Percentiles rank a stretch among this genome's conserved stretches.
These are phyloP conservation scores for Sinocyclocheilus maitianheensis DNA, from an alignment of 2,113 vertebrate genomes.

Conservation along the genomic window DNA sequence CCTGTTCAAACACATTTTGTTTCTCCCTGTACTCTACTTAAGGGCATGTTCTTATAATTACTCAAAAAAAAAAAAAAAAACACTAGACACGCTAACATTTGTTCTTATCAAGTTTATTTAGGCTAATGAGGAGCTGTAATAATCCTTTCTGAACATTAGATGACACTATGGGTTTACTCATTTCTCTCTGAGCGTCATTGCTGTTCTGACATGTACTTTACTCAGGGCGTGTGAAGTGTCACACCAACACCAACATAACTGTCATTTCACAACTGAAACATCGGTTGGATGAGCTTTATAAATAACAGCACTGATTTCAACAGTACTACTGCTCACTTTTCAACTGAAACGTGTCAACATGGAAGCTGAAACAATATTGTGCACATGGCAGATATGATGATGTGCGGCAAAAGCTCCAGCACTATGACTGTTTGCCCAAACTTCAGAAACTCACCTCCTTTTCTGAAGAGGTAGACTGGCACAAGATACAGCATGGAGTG, in stretches of 20 bases:
- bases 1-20: background rate
- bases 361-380: background rate
- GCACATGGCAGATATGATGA: background rate
- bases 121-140: background rate
- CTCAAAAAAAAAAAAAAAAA: background rate
- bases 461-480: conserved; percentile 92
- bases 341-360: background rate
- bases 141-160: conserved; percentile 46
- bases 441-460: conserved; percentile 85
- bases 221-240: background rate
- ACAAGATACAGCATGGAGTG: conserved; percentile 97
- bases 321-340: background rate
- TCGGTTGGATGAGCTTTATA: background rate
- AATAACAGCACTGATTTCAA: conserved; percentile 1
- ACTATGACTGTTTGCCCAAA: background rate
- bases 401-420: background rate
- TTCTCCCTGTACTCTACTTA: background rate
- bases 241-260: background rate
- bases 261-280: background rate
- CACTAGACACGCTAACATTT: background rate
- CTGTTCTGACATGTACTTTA: background rate
- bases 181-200: background rate
- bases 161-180: conserved; percentile 33
- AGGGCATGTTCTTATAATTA: background rate
- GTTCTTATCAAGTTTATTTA: background rate